Percentiles rank a stretch among this genome's conserved stretches.
Evolutionary conservation across 2,888 invertebrate genomes (phyloP).

Genomic region (Dryadula phaetusa): DNA sequence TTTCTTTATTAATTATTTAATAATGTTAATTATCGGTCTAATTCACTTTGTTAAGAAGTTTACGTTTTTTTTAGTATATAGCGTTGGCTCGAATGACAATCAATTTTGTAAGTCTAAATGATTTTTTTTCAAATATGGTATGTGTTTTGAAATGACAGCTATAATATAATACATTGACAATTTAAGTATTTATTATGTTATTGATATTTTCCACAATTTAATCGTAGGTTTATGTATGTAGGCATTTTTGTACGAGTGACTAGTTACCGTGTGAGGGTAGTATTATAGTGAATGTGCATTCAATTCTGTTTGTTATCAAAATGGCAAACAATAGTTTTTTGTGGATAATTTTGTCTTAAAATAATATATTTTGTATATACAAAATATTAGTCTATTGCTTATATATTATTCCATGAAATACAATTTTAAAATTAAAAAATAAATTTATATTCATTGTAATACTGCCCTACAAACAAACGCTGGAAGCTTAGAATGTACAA

Average conservation of each 20-base stretch:
- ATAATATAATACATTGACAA: too few species aligned
- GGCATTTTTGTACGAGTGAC: constrained; percentile 4
- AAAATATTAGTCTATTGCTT: too few species aligned
- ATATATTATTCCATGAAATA: too few species aligned
- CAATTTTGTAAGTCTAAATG: neutral
- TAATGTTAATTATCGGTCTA: constrained; percentile 21
- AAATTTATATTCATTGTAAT: constrained; percentile 3
- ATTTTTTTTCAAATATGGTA: neutral
- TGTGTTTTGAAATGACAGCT: neutral
- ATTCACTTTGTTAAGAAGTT: neutral
- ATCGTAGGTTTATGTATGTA: neutral
- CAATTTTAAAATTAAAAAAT: too few species aligned
- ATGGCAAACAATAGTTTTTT: neutral
- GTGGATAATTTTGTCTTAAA: too few species aligned
- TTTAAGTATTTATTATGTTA: too few species aligned
- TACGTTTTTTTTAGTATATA: neutral
- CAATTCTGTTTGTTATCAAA: neutral
- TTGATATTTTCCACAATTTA: neutral
- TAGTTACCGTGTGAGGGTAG: constrained; percentile 12
- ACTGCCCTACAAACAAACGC: neutral
- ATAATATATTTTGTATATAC: too few species aligned
- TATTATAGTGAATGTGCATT: neutral
- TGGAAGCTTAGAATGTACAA: neutral
- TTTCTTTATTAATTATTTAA: neutral
- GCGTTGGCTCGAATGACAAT: neutral